Conservation (phyloP, 2,113 vertebrate genomes). For the Eupsittula cactorum region DNA sequence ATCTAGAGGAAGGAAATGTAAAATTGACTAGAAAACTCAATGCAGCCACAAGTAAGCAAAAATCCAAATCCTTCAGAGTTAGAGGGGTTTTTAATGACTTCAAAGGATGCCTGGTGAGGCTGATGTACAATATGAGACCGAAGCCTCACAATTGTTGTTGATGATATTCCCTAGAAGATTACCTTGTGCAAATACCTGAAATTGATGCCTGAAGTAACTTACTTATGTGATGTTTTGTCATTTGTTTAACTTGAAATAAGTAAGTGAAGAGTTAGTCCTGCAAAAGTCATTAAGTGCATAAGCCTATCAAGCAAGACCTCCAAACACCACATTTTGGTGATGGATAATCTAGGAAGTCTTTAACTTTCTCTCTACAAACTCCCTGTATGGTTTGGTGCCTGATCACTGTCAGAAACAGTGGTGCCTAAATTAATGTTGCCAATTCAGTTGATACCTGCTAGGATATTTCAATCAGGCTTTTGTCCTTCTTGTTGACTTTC, state of each 20-base stretch:
- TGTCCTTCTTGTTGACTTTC: neutral
- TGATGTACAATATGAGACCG: neutral
- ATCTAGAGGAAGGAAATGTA: neutral
- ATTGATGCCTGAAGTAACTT: neutral
- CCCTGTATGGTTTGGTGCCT: neutral
- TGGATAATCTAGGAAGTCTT: neutral
- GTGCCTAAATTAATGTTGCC: neutral
- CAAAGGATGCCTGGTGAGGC: neutral
- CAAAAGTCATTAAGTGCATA: neutral
- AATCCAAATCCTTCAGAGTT: neutral
- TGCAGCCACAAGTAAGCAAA: neutral
- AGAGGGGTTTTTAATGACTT: neutral
- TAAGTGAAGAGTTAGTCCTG: neutral
- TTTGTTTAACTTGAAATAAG: neutral
- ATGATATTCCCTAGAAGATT: neutral
- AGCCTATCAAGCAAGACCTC: neutral
- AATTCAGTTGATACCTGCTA: neutral
- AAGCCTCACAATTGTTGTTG: neutral
- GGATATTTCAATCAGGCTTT: neutral
- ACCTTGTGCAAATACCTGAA: neutral
- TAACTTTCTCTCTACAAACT: neutral
- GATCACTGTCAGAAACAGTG: neutral
- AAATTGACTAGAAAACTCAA: neutral
- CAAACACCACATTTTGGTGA: neutral
- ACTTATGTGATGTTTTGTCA: neutral